Evolutionary conservation across 1,140 invertebrate species (phyloP).

Genomic region (Drosophila santomea): DNA sequence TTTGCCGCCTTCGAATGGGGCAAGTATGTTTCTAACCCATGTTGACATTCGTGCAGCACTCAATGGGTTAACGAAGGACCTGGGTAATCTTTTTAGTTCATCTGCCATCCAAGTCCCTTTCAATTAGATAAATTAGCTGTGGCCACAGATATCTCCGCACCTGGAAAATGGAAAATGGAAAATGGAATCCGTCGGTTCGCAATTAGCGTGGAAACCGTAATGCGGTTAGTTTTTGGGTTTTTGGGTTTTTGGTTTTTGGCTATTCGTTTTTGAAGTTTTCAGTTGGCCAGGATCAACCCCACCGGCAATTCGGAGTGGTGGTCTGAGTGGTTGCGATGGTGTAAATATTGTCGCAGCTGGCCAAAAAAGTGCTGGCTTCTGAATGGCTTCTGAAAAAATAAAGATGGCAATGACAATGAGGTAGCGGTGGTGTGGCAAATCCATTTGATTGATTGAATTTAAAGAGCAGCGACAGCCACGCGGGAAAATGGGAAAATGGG

Average conservation of each 20-base stretch:
- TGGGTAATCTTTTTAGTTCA: constrained; percentile 31
- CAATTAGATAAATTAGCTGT: constrained; percentile 53
- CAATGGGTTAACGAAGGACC: constrained; percentile 15
- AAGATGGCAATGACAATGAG: constrained; percentile 47
- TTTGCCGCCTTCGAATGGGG: no score
- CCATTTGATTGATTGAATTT: constrained; percentile 81
- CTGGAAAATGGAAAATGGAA: constrained; percentile 10
- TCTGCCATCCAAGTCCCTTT: constrained; percentile 46
- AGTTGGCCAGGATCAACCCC: constrained; percentile 7
- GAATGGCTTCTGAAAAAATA: constrained; percentile 17
- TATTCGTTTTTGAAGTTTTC: not conserved
- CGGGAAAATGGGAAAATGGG: not conserved
- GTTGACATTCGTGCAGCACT: not conserved
- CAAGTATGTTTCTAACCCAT: no score
- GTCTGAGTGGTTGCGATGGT: constrained; percentile 29
- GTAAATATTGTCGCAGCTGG: constrained; percentile 54
- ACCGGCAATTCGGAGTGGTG: not conserved
- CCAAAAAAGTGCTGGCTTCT: constrained; percentile 6
- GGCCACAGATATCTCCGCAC: constrained; percentile 16
- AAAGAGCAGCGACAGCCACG: constrained; percentile 42
- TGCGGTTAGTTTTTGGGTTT: constrained; percentile 33
- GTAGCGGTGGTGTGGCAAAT: constrained; percentile 16
- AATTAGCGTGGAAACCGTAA: constrained; percentile 71
- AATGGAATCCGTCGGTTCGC: constrained; percentile 44
- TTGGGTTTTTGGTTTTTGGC: constrained; percentile 3